Conservation (phyloP, 2,797 vertebrate species). For the Morus bassanus region DNA sequence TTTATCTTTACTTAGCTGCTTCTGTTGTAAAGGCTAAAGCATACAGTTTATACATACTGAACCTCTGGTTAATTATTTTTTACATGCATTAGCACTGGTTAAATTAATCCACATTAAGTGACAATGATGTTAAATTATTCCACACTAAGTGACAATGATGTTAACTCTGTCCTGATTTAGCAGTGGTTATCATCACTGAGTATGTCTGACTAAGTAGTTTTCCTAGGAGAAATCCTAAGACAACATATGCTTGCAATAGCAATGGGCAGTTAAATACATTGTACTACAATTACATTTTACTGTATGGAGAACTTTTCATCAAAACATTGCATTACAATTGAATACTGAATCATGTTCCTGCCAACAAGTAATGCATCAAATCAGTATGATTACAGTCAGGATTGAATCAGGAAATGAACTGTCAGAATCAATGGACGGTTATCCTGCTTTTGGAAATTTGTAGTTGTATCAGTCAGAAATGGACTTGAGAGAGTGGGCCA, state of each 20-base stretch:
- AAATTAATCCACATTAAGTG: constrained; percentile 28
- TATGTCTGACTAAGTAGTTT: background rate
- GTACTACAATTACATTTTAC: constrained; percentile 41
- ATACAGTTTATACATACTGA: background rate
- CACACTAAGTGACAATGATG: background rate
- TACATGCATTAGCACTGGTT: constrained; percentile 15
- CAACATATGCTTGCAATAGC: constrained; percentile 12
- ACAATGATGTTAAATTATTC: constrained; percentile 37
- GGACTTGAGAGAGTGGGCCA: background rate
- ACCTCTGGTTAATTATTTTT: constrained; percentile 31
- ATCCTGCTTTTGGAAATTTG: constrained; percentile 39
- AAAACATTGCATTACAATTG: constrained; percentile 11
- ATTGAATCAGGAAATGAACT: constrained; percentile 56
- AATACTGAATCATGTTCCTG: constrained; percentile 47
- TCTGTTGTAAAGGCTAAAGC: constrained; percentile 1
- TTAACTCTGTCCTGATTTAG: constrained; percentile 31
- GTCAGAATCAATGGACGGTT: constrained; percentile 42
- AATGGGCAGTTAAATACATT: constrained; percentile 32
- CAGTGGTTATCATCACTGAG: background rate
- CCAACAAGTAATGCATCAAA: constrained; percentile 51
- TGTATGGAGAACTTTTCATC: constrained; percentile 34
- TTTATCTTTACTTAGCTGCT: constrained; percentile 11
- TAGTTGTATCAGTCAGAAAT: constrained; percentile 13
- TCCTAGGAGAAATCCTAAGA: constrained; percentile 32
- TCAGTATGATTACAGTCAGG: constrained; percentile 36